Base-by-base conservation (phyloP, 2,797 vertebrate species). In the Phrynocephalus guinanensis region DNA sequence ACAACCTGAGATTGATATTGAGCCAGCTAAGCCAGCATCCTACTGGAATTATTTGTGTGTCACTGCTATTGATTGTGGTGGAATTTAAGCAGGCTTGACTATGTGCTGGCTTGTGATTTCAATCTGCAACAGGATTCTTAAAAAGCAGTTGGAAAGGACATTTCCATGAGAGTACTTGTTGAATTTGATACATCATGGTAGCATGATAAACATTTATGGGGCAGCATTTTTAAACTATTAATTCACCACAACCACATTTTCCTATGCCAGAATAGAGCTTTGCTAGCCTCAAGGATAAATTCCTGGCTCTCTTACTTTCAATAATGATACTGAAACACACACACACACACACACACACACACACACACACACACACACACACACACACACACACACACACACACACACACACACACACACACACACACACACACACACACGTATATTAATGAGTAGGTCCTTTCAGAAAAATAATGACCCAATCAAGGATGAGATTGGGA, bases 101-200 rank as follows among this genome's bases (percentile, higher is more conserved):
- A 7, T 30, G 30, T 63, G 38, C 22, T 67, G 20, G 24, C 79
- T 82, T 82, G 33, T 44, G 22, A 26, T 0, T 76, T 93, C 85
- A 84, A 91, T 88, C 92, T 86, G 78, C 30, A 90, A 84, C 86
- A 0, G 0, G 91, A 85, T n/a, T 1, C 30, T 79, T 81, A 88
- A 89, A 91, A 86, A 38, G 63, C 68, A 88, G 48, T 22, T n/a
- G 79, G 33, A 5, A 67, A 56, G 78, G 16, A 48, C 33, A 67
- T 16, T 81, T 67, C 8, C 63, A 67, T 11, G 22, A 60, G 28
- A 60, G 52, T 60, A 20, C n/a, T 79, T 60, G 56, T 63, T 60
- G 52, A 79, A 79, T 63, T 60, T n/a, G n/a, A n/a, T n/a, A n/a
- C n/a, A n/a, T 73, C 38, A 48, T 38, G 50, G n/a, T 60, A 22